A percentile compares a stretch with the other conserved stretches of the same genome.
Conservation (phyloP, 53 echinoderm and acorn worm species). For the Zoroaster sp. region DNA sequence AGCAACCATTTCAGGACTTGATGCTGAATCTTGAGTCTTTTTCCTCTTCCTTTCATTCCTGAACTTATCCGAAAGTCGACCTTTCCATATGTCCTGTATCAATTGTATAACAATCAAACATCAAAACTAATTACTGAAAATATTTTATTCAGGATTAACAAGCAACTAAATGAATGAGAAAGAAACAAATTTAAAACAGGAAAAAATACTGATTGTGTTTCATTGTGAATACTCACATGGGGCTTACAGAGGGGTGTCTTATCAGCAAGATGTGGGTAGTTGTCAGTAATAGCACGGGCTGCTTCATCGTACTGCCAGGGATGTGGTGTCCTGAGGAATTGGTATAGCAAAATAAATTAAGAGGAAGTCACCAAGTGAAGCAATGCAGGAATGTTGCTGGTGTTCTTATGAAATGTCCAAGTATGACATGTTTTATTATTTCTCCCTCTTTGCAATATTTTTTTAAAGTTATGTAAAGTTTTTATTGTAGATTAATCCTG, state of each 20-base stretch:
- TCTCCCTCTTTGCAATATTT: no score
- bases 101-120: no score
- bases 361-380: not conserved
- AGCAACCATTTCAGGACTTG: slow-evolving; percentile 1
- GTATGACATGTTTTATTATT: no score
- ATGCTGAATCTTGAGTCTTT: not conserved
- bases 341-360: not conserved
- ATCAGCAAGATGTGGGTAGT: not conserved
- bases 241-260: slow-evolving; percentile 13
- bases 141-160: no score
- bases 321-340: slow-evolving; percentile 28
- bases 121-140: no score
- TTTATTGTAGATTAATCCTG: no score
- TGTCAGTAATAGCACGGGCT: not conserved
- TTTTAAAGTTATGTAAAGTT: no score
- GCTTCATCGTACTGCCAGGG: slow-evolving; percentile 10
- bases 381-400: not conserved
- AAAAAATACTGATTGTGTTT: not conserved
- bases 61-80: slow-evolving; percentile 15
- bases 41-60: slow-evolving; percentile 1
- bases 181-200: no score
- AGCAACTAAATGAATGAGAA: no score
- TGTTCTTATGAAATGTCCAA: not conserved
- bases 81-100: not conserved
- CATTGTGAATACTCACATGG: not conserved